Percentiles rank a stretch among this genome's conserved stretches.
These are phyloP conservation scores for Anarhynchus alexandrinus DNA, from an alignment of 2,113 vertebrate genomes.

Conservation along the genomic window DNA sequence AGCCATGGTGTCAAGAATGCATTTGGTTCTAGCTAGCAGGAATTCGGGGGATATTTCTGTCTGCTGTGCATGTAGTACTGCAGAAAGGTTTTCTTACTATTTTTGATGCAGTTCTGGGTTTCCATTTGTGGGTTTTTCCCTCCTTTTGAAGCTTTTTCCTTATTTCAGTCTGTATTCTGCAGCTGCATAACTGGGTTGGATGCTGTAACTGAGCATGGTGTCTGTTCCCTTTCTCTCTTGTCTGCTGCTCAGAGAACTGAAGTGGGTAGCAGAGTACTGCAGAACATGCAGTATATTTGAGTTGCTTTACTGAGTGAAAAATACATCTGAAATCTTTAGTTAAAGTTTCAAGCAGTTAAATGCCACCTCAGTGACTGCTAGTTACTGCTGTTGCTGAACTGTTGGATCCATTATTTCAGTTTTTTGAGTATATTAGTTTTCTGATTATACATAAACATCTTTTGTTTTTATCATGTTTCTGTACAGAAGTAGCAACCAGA, in stretches of 20 bases:
- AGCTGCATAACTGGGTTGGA: not conserved
- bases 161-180: not conserved
- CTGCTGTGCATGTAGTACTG: not conserved
- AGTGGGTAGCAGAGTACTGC: not conserved
- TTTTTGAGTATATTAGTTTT: not conserved
- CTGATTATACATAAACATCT: not conserved
- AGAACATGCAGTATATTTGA: not conserved
- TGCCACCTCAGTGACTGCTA: not conserved
- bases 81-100: not conserved
- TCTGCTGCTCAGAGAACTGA: not conserved
- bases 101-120: not conserved
- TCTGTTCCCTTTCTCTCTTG: not conserved
- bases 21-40: not conserved
- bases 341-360: not conserved
- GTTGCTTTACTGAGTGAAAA: not conserved
- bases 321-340: not conserved
- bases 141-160: not conserved
- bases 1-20: not conserved
- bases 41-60: not conserved
- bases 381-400: not conserved
- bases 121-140: not conserved
- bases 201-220: not conserved
- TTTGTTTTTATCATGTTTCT: not conserved
- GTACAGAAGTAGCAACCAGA: not conserved
- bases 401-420: not conserved